Evolutionary conservation across 1,140 invertebrate species (phyloP).

Genomic region (Pectinophora gossypiella): DNA sequence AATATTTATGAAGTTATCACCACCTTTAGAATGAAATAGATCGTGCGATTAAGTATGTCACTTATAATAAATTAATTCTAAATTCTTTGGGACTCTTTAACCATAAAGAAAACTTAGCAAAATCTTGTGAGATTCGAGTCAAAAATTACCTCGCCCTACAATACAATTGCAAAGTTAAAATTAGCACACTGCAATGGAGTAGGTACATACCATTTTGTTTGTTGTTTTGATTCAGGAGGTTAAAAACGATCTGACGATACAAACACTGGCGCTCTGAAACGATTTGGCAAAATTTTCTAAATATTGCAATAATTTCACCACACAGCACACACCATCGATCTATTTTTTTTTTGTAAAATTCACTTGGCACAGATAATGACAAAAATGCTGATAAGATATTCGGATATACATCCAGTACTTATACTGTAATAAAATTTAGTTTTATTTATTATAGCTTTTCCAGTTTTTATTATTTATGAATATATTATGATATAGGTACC

Average conservation of each 20-base stretch:
- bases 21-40: too few relatives aligned
- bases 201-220: slow-evolving; percentile 41
- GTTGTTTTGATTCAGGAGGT: too few relatives aligned
- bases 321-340: slow-evolving; percentile 1
- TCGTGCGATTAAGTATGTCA: too few relatives aligned
- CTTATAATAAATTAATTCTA: too few relatives aligned
- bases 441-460: too few relatives aligned
- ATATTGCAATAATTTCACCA: background rate
- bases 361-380: background rate
- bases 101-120: too few relatives aligned
- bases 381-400: background rate
- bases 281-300: background rate
- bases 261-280: background rate
- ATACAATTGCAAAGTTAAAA: slow-evolving; percentile 8
- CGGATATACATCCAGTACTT: background rate
- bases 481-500: too few relatives aligned
- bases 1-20: too few relatives aligned
- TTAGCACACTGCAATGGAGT: slow-evolving; percentile 9
- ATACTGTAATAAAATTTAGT: too few relatives aligned
- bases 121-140: too few relatives aligned
- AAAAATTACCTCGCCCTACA: background rate
- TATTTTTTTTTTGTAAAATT: background rate
- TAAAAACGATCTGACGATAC: background rate
- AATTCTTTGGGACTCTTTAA: too few relatives aligned
- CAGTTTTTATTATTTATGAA: too few relatives aligned